Percentiles rank a stretch among this genome's conserved stretches.
phyloP scores from a whole-genome alignment of 2,888 invertebrate species.

The Lagria hirta region DNA sequence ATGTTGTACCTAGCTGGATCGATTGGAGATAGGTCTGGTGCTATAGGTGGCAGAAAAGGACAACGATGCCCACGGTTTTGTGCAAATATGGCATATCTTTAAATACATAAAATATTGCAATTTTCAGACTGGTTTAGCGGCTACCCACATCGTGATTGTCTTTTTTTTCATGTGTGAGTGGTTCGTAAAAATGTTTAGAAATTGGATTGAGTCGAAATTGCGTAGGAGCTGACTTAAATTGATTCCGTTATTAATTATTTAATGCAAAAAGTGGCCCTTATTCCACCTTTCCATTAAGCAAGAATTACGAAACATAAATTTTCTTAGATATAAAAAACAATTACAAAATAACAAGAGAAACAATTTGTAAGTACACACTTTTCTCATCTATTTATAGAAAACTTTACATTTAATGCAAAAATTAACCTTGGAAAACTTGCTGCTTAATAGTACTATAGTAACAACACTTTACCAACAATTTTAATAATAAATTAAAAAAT shows the following conservation, averaged over 20 bases:
- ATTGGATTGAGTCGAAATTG: slow-evolving; percentile 25
- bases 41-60: slow-evolving; percentile 30
- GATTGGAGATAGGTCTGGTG: slow-evolving; percentile 12
- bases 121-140: slow-evolving; percentile 49
- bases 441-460: too few species aligned
- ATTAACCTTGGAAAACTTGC: too few species aligned
- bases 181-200: slow-evolving; percentile 33
- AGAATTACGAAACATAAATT: neutral
- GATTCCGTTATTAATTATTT: slow-evolving; percentile 7
- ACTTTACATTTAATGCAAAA: too few species aligned
- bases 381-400: too few species aligned
- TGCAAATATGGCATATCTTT: slow-evolving; percentile 48
- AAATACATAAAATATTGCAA: slow-evolving; percentile 48
- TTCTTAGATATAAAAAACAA: too few species aligned
- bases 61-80: slow-evolving; percentile 40
- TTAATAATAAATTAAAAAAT: too few species aligned
- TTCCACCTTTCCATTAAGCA: neutral
- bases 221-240: slow-evolving; percentile 25
- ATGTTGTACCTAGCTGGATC: slow-evolving; percentile 3
- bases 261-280: neutral
- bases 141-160: slow-evolving; percentile 45
- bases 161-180: slow-evolving; percentile 38
- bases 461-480: too few species aligned
- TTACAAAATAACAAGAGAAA: too few species aligned
- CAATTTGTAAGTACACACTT: too few species aligned